phyloP scores from a whole-genome alignment of 1,140 invertebrate species.

The Hylaeus anthracinus region DNA sequence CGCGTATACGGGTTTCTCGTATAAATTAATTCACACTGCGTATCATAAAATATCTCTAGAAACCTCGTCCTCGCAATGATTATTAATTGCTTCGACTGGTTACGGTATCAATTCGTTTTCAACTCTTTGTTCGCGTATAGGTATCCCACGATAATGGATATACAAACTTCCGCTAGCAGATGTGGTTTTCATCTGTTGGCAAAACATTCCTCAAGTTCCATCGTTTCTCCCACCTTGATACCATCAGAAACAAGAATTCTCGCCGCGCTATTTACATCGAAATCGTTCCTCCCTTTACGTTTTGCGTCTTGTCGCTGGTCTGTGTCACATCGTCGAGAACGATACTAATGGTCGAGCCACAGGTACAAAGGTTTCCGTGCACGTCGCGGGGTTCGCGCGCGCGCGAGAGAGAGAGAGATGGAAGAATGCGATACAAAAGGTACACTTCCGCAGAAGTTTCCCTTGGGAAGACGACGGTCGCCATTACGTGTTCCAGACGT shows the following conservation, averaged over 20 bases:
- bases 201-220: neutral
- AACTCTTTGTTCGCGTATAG: too few relatives aligned
- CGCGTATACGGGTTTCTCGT: too few relatives aligned
- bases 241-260: neutral
- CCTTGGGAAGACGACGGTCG: conserved; percentile 10
- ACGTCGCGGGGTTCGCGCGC: too few relatives aligned
- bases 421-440: conserved; percentile 12
- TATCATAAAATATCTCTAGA: too few relatives aligned
- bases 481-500: conserved; percentile 36
- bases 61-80: too few relatives aligned
- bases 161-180: neutral
- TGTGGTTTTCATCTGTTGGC: neutral
- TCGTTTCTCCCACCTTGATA: neutral
- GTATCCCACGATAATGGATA: too few relatives aligned
- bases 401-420: too few relatives aligned
- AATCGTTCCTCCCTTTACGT: conserved; percentile 2
- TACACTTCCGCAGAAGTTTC: conserved; percentile 4
- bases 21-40: too few relatives aligned
- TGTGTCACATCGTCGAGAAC: neutral
- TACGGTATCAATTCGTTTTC: too few relatives aligned
- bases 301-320: neutral
- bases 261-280: conserved; percentile 1
- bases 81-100: too few relatives aligned
- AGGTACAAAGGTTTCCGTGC: neutral
- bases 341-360: conserved; percentile 21